Percentiles rank a stretch among this genome's conserved stretches.
These are phyloP conservation scores for Pituophis catenifer DNA, from an alignment of 2,113 vertebrate genomes.

Conservation along the genomic window DNA sequence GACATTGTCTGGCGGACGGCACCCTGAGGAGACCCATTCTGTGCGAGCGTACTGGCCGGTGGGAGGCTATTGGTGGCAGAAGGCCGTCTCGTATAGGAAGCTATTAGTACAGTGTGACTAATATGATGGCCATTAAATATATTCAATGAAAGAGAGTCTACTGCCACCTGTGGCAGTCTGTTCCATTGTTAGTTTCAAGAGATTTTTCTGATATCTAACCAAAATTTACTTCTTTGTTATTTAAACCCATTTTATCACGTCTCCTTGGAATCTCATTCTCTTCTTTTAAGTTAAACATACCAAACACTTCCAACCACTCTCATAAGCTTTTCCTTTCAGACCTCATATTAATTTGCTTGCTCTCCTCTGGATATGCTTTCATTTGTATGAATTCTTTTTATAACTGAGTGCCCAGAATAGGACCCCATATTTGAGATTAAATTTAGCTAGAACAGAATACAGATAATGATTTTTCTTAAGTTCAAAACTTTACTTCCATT, in stretches of 20 bases:
- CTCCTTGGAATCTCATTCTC: background rate
- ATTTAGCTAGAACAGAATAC: background rate
- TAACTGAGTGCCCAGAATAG: background rate
- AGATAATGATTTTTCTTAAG: background rate
- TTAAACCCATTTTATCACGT: background rate
- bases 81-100: no score
- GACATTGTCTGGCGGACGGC: no score
- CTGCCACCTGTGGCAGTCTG: background rate
- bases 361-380: background rate
- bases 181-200: background rate
- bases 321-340: background rate
- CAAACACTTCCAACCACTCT: background rate
- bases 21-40: no score
- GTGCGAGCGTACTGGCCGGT: no score
- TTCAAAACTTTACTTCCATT: background rate
- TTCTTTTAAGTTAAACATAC: background rate
- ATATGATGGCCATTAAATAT: background rate
- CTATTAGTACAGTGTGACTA: background rate
- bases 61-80: no score
- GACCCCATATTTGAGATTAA: background rate
- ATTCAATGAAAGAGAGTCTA: background rate
- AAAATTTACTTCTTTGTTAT: background rate
- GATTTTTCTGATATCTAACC: background rate
- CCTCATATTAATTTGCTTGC: background rate
- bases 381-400: background rate